These are phyloP conservation scores for Neomonachus schauinslandi DNA, from an alignment of 2,113 vertebrate genomes.

Conservation along the genomic window DNA sequence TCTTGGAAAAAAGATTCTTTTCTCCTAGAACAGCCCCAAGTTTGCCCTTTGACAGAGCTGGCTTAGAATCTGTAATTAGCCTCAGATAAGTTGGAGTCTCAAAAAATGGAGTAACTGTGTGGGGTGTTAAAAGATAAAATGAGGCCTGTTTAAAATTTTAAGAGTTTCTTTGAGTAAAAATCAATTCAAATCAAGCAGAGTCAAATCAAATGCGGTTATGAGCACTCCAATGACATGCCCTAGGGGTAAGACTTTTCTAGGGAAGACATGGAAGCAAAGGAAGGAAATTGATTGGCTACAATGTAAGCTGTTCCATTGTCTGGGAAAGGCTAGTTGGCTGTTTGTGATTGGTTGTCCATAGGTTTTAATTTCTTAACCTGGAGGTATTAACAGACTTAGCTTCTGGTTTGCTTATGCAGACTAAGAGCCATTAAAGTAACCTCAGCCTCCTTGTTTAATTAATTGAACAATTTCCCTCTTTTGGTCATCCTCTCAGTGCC, in stretches of 20 bases:
- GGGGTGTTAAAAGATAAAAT: neutral
- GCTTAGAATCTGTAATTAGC: neutral
- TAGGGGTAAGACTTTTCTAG: neutral
- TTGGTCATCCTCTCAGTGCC: neutral
- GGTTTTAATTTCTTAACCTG: neutral
- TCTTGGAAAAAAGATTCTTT: neutral
- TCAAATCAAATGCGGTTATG: neutral
- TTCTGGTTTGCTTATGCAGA: neutral
- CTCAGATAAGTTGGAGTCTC: neutral
- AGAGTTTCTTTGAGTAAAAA: neutral
- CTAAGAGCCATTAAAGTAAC: neutral
- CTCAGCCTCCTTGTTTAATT: neutral
- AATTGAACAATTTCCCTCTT: neutral
- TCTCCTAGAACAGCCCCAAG: neutral
- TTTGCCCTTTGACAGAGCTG: neutral
- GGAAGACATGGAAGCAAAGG: neutral
- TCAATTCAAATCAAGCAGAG: neutral
- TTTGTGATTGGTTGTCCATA: neutral
- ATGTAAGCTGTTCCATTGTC: neutral
- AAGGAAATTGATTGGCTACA: neutral
- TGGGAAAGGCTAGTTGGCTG: neutral
- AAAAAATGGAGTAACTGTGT: neutral
- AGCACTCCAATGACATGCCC: too few species aligned
- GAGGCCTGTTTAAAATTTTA: neutral
- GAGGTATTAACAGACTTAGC: neutral